Evolutionary conservation across 2,888 invertebrate species (phyloP).

Genomic region (Alentia gelatinosa): DNA sequence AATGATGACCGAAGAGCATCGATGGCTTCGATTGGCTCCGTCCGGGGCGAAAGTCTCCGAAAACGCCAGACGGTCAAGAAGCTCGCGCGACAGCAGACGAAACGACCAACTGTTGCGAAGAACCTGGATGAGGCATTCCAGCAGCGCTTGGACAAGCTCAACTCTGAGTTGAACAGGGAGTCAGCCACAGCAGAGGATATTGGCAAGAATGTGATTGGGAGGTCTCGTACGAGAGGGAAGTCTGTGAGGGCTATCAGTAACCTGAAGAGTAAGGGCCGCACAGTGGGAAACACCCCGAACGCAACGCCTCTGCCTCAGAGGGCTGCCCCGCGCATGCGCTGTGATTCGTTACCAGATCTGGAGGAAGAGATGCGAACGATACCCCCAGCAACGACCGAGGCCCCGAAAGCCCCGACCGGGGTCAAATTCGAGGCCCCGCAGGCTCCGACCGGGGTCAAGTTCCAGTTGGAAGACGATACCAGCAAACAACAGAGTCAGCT

Average conservation of each 20-base stretch:
- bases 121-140: constrained; percentile 8
- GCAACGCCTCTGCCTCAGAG: neutral
- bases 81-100: neutral
- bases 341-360: neutral
- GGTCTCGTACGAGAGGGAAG: neutral
- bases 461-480: neutral
- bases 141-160: neutral
- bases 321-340: neutral
- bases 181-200: neutral
- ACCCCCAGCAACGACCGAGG: neutral
- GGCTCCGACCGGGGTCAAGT: neutral
- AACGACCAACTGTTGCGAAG: neutral
- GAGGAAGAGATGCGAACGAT: neutral
- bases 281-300: neutral
- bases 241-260: neutral
- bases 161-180: neutral
- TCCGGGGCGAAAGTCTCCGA: neutral
- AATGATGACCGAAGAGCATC: neutral
- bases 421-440: no score
- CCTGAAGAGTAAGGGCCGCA: neutral
- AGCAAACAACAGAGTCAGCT: neutral
- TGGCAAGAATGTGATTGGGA: neutral
- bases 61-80: constrained; percentile 6
- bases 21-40: neutral
- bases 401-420: neutral